phyloP scores from a whole-genome alignment of 2,797 vertebrate genomes.

The Galagoides demidoff region DNA sequence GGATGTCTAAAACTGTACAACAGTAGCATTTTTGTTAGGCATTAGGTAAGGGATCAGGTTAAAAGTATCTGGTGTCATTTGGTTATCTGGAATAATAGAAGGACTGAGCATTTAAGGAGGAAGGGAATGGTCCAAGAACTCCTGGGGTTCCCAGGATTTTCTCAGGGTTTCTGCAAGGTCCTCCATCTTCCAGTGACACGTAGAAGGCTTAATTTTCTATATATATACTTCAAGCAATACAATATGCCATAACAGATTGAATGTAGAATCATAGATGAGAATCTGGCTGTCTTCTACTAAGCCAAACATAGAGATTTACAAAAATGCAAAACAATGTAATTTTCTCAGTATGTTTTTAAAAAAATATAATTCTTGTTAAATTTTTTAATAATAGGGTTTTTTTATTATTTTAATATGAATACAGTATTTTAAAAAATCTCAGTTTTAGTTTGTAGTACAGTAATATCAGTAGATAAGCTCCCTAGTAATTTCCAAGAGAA shows the following conservation, averaged over 20 bases:
- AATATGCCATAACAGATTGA: background rate
- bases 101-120: background rate
- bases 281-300: background rate
- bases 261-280: conserved; percentile 7
- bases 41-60: background rate
- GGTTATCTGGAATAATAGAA: background rate
- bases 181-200: background rate
- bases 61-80: background rate
- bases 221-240: background rate
- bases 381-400: background rate
- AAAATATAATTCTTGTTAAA: background rate
- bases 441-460: conserved; percentile 29
- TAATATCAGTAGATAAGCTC: background rate
- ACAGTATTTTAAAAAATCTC: background rate
- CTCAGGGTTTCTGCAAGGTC: background rate
- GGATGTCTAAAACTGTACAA: conserved; percentile 8
- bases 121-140: background rate
- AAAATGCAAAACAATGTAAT: background rate
- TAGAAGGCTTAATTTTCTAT: background rate
- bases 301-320: background rate
- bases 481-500: background rate
- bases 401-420: conserved; percentile 23
- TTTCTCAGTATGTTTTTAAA: background rate
- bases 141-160: background rate
- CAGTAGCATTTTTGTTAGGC: conserved; percentile 5